phyloP scores from a whole-genome alignment of 2,888 invertebrate genomes.

The Mesoligia furuncula region DNA sequence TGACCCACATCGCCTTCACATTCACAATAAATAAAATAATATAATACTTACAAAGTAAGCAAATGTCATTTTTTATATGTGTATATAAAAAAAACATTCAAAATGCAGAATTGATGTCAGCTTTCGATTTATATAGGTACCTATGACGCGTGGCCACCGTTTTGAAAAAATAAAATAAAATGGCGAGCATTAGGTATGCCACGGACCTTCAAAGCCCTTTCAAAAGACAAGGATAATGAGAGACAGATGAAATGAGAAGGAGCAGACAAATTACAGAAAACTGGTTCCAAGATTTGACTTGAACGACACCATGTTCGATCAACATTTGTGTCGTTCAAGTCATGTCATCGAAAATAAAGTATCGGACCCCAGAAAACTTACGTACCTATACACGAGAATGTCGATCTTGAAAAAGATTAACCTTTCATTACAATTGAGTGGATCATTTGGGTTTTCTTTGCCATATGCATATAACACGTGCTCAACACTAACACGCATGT shows the following conservation, averaged over 20 bases:
- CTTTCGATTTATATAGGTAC: no score
- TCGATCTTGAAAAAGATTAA: neutral
- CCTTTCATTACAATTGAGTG: neutral
- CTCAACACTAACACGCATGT: constrained; percentile 15
- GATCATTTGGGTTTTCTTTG: constrained; percentile 24
- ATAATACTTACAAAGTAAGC: no score
- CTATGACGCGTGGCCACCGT: neutral
- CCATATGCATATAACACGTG: constrained; percentile 21
- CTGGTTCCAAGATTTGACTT: neutral
- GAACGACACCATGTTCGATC: no score
- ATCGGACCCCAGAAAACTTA: constrained; percentile 25
- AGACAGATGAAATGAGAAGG: no score
- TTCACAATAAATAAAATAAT: no score
- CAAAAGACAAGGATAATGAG: neutral
- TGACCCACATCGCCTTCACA: no score
- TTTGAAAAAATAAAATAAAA: neutral
- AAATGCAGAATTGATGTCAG: no score
- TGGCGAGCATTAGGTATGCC: neutral
- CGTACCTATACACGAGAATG: constrained; percentile 20
- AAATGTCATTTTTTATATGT: no score
- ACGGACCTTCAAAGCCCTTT: neutral
- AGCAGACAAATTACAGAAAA: neutral
- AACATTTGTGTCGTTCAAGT: neutral
- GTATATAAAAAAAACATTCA: no score
- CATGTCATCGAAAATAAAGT: neutral